Percentiles rank a stretch among this genome's conserved stretches.
phyloP scores from a whole-genome alignment of 2,113 vertebrate species.

The Datnioides undecimradiatus region DNA sequence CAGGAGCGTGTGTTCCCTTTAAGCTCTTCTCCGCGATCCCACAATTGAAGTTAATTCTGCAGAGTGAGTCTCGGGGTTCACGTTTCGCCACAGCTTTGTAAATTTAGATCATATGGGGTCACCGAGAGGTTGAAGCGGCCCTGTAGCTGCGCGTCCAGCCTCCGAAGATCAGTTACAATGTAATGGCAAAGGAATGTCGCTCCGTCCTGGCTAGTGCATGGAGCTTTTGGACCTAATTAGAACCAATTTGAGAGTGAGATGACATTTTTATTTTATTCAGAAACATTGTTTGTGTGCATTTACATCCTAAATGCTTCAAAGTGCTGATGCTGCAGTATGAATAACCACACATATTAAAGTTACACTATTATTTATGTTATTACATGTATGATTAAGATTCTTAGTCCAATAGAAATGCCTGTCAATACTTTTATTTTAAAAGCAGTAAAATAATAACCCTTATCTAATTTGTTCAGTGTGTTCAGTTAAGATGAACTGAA shows the following conservation, averaged over 20 bases:
- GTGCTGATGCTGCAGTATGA: neutral
- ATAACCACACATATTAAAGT: no score
- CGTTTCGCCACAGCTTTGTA: conserved; percentile 79
- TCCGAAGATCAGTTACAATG: conserved; percentile 77
- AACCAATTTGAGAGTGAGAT: conserved; percentile 48
- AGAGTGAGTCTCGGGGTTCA: conserved; percentile 77
- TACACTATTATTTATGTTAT: no score
- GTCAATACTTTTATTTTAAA: neutral
- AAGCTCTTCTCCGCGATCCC: conserved; percentile 64
- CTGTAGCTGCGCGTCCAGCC: conserved; percentile 65
- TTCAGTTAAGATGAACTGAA: neutral
- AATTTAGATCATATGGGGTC: conserved; percentile 82
- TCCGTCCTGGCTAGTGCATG: conserved; percentile 48
- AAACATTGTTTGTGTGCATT: conserved; percentile 7
- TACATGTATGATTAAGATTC: neutral
- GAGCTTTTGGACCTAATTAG: conserved; percentile 63
- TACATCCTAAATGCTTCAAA: neutral
- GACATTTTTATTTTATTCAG: conserved; percentile 45
- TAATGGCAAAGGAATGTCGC: conserved; percentile 79
- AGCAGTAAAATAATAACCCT: neutral
- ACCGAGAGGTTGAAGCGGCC: conserved; percentile 75
- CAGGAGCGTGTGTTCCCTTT: conserved; percentile 80
- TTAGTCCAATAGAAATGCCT: neutral
- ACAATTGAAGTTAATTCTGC: conserved; percentile 80
- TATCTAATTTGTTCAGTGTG: conserved; percentile 30